Evolutionary conservation across 1,140 invertebrate species (phyloP), one percentile per base, ranked within the genome.

Genomic region (Orius insidiosus): DNA sequence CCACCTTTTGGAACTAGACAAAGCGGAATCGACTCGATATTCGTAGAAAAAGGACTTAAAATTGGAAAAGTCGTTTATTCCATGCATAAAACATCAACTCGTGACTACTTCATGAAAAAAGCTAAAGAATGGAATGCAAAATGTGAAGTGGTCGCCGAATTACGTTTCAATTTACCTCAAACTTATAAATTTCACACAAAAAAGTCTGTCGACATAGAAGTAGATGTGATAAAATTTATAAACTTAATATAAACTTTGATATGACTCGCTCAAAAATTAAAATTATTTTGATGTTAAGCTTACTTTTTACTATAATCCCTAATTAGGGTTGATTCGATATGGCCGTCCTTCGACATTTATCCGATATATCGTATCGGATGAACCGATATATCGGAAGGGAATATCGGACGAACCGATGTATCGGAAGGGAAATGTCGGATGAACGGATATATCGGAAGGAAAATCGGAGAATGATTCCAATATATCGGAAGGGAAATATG

Each of bases 1-100:
- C 94, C 93, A 14, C 94, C 95, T 11, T 98, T 98, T 74, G 94
- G 95, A 2, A 98, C 94, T 0, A 96, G 96, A 64, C 94, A 93
- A 66, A 63, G 71, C 53, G 89, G 90, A 11, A 76, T 84, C 43
- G 93, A 98, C 62, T 78, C 94, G 68, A 67, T 73, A 46, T 98
- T 98, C 67, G 63, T 98, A 6, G 68, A 81, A 59, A 68, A 68
- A 50, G 92, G 76, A 10, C 60, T 85, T 1, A 63, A 68, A 37
- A 56, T 95, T 11, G 72, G 76, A n/a, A 72, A 60, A 45, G 67
- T 76, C 45, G 83, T 97, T 14, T 97, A 95, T 61, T 94, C 89
- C 1, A 66, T 98, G 16, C 93, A 97, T 59, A 97, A 97, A 68
- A 80, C 82, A 3, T 78, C 81, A 14, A 97, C 92, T 32, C 76